Percentiles rank a stretch among this genome's conserved stretches.
Evolutionary conservation across 2,797 vertebrate species (phyloP).

Genomic region (Myripristis murdjan): DNA sequence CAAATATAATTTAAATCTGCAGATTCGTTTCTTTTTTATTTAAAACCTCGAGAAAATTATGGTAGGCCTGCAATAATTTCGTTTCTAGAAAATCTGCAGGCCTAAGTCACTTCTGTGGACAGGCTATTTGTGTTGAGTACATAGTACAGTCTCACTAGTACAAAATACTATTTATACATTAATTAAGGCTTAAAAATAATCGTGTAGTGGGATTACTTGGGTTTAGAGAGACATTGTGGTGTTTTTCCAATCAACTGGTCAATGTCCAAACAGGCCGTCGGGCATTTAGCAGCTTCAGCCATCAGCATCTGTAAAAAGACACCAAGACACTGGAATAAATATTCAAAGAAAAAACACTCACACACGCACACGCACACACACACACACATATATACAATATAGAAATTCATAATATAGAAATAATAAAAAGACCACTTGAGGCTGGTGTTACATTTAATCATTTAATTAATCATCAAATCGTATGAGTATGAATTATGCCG

Average conservation of each 20-base stretch:
- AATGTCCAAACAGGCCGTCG: conserved; percentile 66
- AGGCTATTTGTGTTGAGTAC: too few relatives aligned
- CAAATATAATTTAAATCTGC: too few relatives aligned
- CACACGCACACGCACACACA: too few relatives aligned
- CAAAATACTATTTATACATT: conserved; percentile 31
- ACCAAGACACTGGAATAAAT: conserved; percentile 23
- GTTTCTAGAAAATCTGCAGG: too few relatives aligned
- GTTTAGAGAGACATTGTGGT: conserved; percentile 45
- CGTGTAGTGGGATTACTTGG: conserved; percentile 53
- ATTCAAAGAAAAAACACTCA: too few relatives aligned
- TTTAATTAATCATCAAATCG: background rate
- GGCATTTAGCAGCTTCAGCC: conserved; percentile 34
- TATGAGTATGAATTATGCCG: background rate
- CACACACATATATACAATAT: too few relatives aligned
- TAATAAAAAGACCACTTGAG: background rate
- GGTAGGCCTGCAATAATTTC: background rate
- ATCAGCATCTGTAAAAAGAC: conserved; percentile 51
- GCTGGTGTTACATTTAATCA: conserved; percentile 1
- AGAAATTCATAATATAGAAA: too few relatives aligned
- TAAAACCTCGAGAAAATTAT: too few relatives aligned
- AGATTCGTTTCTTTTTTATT: too few relatives aligned
- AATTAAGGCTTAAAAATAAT: conserved; percentile 40
- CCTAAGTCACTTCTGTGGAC: too few relatives aligned
- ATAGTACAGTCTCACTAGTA: background rate
- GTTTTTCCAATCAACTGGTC: conserved; percentile 63